Evolutionary conservation across 53 echinoderm and acorn worm genomes (phyloP).

Genomic region (Paelopatides confundens): DNA sequence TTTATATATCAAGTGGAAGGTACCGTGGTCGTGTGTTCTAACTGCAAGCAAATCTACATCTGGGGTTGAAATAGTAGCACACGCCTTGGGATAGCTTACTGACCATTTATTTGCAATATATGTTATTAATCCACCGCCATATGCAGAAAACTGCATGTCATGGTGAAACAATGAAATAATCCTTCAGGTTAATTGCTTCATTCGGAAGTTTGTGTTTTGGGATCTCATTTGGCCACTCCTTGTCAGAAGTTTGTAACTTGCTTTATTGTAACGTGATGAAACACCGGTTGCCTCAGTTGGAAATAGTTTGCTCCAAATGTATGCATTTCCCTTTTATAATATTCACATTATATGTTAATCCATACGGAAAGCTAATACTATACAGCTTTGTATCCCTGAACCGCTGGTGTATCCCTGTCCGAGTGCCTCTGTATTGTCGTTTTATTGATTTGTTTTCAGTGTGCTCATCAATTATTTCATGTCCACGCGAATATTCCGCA

Average conservation of each 20-base stretch:
- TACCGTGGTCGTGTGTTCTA: not conserved
- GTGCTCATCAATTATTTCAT: too few species aligned
- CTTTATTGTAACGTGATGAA: constrained; percentile 23
- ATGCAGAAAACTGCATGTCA: constrained; percentile 9
- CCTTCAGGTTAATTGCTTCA: not conserved
- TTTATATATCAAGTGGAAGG: not conserved
- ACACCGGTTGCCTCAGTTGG: not conserved
- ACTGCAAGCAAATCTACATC: constrained; percentile 1
- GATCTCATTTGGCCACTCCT: not conserved
- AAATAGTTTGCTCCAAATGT: not conserved
- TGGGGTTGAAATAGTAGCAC: constrained; percentile 1
- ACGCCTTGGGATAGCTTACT: not conserved
- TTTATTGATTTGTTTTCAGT: too few species aligned
- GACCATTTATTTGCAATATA: constrained; percentile 19
- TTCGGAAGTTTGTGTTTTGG: not conserved
- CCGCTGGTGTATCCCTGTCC: too few species aligned
- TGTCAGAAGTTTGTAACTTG: not conserved
- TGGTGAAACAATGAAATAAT: not conserved
- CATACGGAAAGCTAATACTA: too few species aligned
- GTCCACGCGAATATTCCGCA: too few species aligned
- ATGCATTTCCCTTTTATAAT: constrained; percentile 8
- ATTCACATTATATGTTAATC: too few species aligned
- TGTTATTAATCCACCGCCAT: not conserved
- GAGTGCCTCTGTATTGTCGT: too few species aligned
- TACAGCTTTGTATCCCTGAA: too few species aligned